phyloP scores from a whole-genome alignment of 1,140 invertebrate species.

The Pogonognathellus flavescens region DNA sequence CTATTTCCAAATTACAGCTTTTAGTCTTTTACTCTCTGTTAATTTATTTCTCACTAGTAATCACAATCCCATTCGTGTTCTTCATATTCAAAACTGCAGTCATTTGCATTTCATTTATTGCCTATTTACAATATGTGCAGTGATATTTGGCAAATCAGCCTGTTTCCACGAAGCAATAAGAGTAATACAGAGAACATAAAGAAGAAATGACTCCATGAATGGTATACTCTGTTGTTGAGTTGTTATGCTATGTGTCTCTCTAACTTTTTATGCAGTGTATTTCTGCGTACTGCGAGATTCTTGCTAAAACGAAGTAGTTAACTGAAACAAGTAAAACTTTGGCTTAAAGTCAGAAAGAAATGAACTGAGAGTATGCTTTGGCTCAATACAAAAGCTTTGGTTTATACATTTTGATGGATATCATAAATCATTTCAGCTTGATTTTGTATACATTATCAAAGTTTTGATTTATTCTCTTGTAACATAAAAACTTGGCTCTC shows the following conservation, averaged over 20 bases:
- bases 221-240: too few relatives aligned
- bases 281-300: neutral
- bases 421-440: constrained; percentile 50
- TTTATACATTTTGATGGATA: constrained; percentile 46
- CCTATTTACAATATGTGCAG: neutral
- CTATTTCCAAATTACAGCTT: neutral
- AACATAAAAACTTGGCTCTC: constrained; percentile 36
- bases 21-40: neutral
- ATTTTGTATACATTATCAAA: constrained; percentile 40
- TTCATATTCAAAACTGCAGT: neutral
- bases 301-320: neutral
- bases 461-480: constrained; percentile 32
- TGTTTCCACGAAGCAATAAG: constrained; percentile 10
- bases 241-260: too few relatives aligned
- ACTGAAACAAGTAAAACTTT: constrained; percentile 5
- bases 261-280: neutral
- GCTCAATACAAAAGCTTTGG: constrained; percentile 27
- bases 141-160: constrained; percentile 9
- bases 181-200: neutral
- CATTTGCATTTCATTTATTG: constrained; percentile 20
- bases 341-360: constrained; percentile 28
- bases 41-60: constrained; percentile 28
- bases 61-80: neutral
- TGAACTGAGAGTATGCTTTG: neutral
- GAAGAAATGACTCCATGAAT: neutral